These are phyloP conservation scores for Otolemur garnettii DNA, from an alignment of 2,113 vertebrate genomes.

Conservation along the genomic window DNA sequence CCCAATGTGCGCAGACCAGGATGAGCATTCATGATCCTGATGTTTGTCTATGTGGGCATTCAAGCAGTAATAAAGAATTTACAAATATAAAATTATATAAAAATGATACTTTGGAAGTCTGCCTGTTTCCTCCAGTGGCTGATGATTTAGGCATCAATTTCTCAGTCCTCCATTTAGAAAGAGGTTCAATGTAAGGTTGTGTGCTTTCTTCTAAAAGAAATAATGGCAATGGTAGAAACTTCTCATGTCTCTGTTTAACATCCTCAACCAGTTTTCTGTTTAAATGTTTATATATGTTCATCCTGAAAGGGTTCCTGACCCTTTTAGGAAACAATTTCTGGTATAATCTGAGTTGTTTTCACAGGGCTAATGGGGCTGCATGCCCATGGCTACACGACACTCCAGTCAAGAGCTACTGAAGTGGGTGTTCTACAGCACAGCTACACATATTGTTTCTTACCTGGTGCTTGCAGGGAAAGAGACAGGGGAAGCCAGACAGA, in stretches of 20 bases:
- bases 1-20: not conserved
- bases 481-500: not conserved
- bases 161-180: constrained; percentile 42
- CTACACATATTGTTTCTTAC: not conserved
- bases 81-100: constrained; percentile 52
- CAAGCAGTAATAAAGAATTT: constrained; percentile 42
- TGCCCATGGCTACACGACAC: not conserved
- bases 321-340: constrained; percentile 5
- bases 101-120: not conserved
- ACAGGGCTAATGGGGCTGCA: not conserved
- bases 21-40: constrained; percentile 39
- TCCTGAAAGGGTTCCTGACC: not conserved
- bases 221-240: not conserved
- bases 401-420: not conserved
- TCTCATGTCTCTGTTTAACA: constrained; percentile 40
- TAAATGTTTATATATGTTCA: constrained; percentile 48
- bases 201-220: constrained; percentile 4
- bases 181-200: not conserved
- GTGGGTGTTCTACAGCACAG: not conserved
- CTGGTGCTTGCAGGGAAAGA: not conserved
- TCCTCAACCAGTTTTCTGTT: constrained; percentile 12
- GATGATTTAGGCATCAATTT: constrained; percentile 19
- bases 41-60: constrained; percentile 1
- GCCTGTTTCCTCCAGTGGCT: not conserved
- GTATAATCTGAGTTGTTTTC: not conserved